A percentile compares a stretch with the other conserved stretches of the same genome.
Evolutionary conservation across 1,140 invertebrate species (phyloP).

Genomic region (Heliconius nattereri): DNA sequence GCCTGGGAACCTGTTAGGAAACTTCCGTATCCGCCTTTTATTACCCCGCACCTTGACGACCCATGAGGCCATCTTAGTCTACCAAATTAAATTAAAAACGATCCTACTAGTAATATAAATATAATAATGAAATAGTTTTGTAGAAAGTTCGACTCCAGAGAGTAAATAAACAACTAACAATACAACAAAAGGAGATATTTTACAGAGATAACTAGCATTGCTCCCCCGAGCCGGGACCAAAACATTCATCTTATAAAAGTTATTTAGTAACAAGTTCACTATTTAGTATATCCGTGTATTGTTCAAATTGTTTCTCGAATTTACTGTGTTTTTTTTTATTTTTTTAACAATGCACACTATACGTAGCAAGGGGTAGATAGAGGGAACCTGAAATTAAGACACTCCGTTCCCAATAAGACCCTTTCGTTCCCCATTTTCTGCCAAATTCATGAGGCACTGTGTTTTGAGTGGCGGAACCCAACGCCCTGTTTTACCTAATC

Average conservation of each 20-base stretch:
- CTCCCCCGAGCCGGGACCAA: neutral
- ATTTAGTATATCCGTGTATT: neutral
- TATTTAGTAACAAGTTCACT: neutral
- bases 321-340: neutral
- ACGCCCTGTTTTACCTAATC: no score
- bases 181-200: constrained; percentile 4
- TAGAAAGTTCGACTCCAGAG: neutral
- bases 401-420: neutral
- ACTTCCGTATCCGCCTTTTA: no score
- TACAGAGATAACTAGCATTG: constrained; percentile 9
- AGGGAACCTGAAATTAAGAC: neutral
- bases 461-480: no score
- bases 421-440: no score
- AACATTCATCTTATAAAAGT: constrained; percentile 6
- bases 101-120: neutral
- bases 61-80: no score
- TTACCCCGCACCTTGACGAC: no score
- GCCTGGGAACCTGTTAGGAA: no score
- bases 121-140: constrained; percentile 14
- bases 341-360: no score
- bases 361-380: neutral
- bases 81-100: no score
- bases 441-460: no score
- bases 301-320: neutral
- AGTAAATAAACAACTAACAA: neutral